A percentile compares a stretch with the other conserved stretches of the same genome.
Evolutionary conservation across 1,140 invertebrate genomes (phyloP).

Genomic region (Brachionus paranguensis): DNA sequence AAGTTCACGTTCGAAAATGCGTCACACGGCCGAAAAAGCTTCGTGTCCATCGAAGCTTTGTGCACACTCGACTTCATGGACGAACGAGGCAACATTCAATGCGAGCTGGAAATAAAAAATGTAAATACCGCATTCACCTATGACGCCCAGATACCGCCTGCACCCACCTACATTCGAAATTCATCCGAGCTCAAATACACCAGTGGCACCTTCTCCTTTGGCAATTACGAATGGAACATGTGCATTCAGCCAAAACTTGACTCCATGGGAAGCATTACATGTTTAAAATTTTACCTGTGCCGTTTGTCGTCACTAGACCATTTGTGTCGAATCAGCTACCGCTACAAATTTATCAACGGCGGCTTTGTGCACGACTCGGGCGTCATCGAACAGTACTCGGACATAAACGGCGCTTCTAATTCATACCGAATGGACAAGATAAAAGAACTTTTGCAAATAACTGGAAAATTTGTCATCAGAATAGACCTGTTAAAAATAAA

Average conservation of each 20-base stretch:
- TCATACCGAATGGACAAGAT: conserved; percentile 37
- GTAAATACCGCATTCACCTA: conserved; percentile 70
- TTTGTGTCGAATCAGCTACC: conserved; percentile 68
- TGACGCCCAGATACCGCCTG: conserved; percentile 61
- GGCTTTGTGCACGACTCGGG: conserved; percentile 69
- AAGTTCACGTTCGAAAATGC: conserved; percentile 71
- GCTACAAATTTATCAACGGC: conserved; percentile 66
- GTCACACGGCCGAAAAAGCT: conserved; percentile 71
- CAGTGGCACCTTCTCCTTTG: conserved; percentile 68
- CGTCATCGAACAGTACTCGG: conserved; percentile 63
- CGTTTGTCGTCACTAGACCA: conserved; percentile 75
- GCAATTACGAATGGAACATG: conserved; percentile 77
- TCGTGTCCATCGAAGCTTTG: conserved; percentile 71
- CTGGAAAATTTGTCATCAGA: conserved; percentile 26
- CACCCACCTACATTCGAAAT: conserved; percentile 30
- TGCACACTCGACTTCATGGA: conserved; percentile 71
- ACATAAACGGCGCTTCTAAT: conserved; percentile 29
- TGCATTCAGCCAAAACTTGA: conserved; percentile 65
- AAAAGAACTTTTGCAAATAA: conserved; percentile 14
- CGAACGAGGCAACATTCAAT: conserved; percentile 73
- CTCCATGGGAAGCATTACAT: conserved; percentile 55
- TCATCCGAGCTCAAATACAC: conserved; percentile 59
- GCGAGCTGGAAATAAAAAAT: conserved; percentile 72
- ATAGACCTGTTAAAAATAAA: conserved; percentile 14
- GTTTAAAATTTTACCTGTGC: conserved; percentile 64